A percentile compares a stretch with the other conserved stretches of the same genome.
Evolutionary conservation across 2,113 vertebrate genomes (phyloP).

Genomic region (Cettia cetti): DNA sequence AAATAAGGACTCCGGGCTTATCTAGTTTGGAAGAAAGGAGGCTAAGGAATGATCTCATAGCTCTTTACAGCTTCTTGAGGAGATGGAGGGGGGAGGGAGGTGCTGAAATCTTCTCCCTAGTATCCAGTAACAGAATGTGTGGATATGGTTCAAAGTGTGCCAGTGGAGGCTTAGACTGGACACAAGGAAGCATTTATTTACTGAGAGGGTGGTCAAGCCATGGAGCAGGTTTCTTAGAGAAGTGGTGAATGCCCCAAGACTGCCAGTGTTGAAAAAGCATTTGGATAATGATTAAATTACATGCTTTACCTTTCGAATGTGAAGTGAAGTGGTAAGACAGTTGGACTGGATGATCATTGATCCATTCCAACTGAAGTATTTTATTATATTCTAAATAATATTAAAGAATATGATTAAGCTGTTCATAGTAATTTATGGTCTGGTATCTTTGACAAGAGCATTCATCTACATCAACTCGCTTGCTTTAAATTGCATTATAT

Average conservation of each 20-base stretch:
- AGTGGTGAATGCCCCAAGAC: not conserved
- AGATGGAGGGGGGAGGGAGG: rapidly evolving
- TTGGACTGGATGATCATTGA: no score
- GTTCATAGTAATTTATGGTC: not conserved
- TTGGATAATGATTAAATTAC: not conserved
- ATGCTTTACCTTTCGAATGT: not conserved
- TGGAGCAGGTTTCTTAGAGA: not conserved
- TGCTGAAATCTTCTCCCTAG: not conserved
- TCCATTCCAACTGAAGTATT: not conserved
- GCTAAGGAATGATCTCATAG: not conserved
- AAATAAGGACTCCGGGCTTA: not conserved
- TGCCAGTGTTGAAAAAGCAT: not conserved
- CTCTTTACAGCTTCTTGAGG: not conserved
- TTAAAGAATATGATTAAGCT: not conserved
- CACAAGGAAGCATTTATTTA: not conserved
- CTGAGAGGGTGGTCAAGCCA: not conserved
- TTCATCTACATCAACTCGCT: not conserved
- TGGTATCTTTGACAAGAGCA: not conserved
- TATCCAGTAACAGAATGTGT: not conserved
- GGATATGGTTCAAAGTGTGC: not conserved
- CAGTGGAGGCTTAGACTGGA: not conserved
- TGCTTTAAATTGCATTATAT: not conserved
- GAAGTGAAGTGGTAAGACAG: not conserved
- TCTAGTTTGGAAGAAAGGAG: not conserved
- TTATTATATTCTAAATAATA: not conserved